Percentiles rank a stretch among this genome's conserved stretches.
Conservation (phyloP, 1,140 invertebrate genomes). For the Papilio glaucus region DNA sequence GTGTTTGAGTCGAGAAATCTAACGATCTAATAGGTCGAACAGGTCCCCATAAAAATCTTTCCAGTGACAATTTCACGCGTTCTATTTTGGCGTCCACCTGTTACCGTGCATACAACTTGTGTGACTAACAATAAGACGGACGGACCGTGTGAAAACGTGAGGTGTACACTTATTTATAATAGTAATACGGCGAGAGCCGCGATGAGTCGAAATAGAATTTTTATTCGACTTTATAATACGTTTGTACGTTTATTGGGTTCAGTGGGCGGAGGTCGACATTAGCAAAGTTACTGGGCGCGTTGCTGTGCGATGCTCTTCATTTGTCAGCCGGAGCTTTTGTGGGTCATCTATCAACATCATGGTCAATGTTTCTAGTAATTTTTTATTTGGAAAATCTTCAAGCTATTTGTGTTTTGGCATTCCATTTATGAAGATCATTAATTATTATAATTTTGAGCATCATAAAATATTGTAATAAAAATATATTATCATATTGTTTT, state of each 20-base stretch:
- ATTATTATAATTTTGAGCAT: neutral
- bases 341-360: neutral
- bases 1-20: neutral
- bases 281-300: constrained; percentile 38
- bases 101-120: constrained; percentile 37
- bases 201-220: constrained; percentile 48
- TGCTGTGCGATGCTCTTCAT: constrained; percentile 16
- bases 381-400: neutral
- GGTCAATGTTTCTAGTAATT: neutral
- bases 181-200: constrained; percentile 42
- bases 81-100: constrained; percentile 43
- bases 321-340: constrained; percentile 1
- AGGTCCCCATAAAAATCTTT: neutral
- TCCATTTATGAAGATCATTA: neutral
- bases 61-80: constrained; percentile 27
- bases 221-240: constrained; percentile 42
- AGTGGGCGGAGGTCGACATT: constrained; percentile 41
- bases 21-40: neutral
- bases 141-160: constrained; percentile 47
- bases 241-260: constrained; percentile 40
- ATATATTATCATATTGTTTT: no score
- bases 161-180: constrained; percentile 46
- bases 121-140: constrained; percentile 43
- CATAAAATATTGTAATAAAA: no score
- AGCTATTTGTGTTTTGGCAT: constrained; percentile 1